These are phyloP conservation scores for Oppia nitens DNA, from an alignment of 1,140 invertebrate genomes.

Conservation along the genomic window DNA sequence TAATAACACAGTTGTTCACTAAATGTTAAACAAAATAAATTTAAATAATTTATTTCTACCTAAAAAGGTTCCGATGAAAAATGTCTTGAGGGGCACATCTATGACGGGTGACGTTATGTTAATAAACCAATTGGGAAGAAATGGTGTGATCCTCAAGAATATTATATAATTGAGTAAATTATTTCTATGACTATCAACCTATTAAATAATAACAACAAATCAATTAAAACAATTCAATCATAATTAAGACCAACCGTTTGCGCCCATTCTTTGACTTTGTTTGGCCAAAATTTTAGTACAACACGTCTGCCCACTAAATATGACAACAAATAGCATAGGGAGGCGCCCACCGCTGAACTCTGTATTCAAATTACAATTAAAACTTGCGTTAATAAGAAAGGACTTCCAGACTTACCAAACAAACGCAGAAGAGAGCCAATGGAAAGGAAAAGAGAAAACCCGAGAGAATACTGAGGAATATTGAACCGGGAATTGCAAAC, in stretches of 20 bases:
- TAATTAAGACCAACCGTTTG: conserved; percentile 40
- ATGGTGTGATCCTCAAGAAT: conserved; percentile 89
- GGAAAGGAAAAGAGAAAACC: conserved; percentile 93
- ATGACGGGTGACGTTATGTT: conserved; percentile 92
- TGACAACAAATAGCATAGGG: conserved; percentile 84
- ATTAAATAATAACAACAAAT: neutral
- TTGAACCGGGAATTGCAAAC: conserved; percentile 96
- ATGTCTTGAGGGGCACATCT: conserved; percentile 77
- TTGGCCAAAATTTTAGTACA: conserved; percentile 73
- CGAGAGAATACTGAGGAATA: conserved; percentile 90
- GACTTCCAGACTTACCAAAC: conserved; percentile 51
- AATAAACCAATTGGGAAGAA: conserved; percentile 99
- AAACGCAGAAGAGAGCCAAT: conserved; percentile 72
- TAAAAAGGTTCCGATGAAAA: conserved; percentile 76
- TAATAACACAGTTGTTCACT: too few relatives aligned
- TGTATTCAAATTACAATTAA: too few relatives aligned
- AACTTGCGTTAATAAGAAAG: too few relatives aligned
- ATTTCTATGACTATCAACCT: conserved; percentile 38
- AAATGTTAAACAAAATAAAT: too few relatives aligned
- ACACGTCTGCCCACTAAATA: conserved; percentile 67
- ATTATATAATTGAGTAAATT: conserved; percentile 92
- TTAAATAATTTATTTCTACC: conserved; percentile 23
- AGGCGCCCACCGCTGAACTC: conserved; percentile 89
- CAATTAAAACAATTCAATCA: neutral
- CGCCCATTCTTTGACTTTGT: conserved; percentile 67